Base-by-base conservation (phyloP, 2,113 vertebrate genomes). In the Erpornis zantholeuca region DNA sequence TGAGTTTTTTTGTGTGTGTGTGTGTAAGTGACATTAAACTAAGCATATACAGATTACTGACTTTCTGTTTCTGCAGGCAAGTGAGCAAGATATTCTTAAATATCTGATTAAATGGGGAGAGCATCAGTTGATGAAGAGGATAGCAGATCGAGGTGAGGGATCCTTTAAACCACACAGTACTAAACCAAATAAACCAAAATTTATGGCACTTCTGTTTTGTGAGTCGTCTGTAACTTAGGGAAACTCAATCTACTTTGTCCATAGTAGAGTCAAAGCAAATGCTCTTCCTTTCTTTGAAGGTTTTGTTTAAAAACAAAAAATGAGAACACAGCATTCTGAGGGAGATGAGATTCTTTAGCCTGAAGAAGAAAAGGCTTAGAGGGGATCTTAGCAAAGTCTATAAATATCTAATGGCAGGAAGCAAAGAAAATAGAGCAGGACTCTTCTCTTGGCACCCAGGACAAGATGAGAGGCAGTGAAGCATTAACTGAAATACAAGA, bases 21-120 rank as follows among this genome's bases (percentile, higher is more conserved):
- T n/a, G 44, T 60, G 53, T 38, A 6, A 61, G 42, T 70, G 49
- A 23, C 23, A n/a, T 36, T 75, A 52, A 82, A 66, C 38, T 75
- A 60, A 80, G 38, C 42, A 38, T 63, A 12, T 33, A 22, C 19
- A 65, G 38, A 31, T 89, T 50, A 72, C 36, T 72, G 47, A 72
- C 40, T 92, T 82, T 31, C 11, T 96, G 40, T 92, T 95, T 97
- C 94, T 97, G 88, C 96, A 99, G 99, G 99, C 99, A 97, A 99
- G 99, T 93, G 99, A 99, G 96, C 99, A 99, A 98, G 99, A 99
- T 98, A 98, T 99, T 96, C 98, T 99, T 92, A 99, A 99, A 96
- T 99, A 99, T 92, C 98, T 99, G 95, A 98, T 99, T 97, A 99
- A 99, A 97, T 99, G 99, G 99, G 99, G 99, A 90, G 99, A 99